Percentiles rank a stretch among this genome's conserved stretches.
Conservation (phyloP, 37 sponge, comb jelly and placozoan genomes). For the Chondrosia reniformis region DNA sequence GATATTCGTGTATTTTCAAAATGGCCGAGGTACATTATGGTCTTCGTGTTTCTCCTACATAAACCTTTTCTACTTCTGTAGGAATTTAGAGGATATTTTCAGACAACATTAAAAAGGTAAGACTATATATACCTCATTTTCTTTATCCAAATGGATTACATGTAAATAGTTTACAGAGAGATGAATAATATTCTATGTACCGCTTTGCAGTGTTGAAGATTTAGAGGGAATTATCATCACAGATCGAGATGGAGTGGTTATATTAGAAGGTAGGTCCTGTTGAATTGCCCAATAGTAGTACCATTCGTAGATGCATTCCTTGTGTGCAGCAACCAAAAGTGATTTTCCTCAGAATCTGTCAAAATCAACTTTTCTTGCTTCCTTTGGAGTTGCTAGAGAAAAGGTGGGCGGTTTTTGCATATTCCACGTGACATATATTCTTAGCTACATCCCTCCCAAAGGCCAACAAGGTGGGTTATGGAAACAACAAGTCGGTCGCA, state of each 20-base stretch:
- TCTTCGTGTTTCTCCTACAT: not conserved
- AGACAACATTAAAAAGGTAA: not conserved
- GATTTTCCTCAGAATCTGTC: constrained; percentile 34
- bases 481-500: constrained; percentile 62
- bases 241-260: constrained; percentile 73
- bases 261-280: constrained; percentile 68
- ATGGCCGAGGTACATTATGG: constrained; percentile 18
- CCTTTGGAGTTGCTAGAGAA: constrained; percentile 71
- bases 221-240: constrained; percentile 56
- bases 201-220: constrained; percentile 57
- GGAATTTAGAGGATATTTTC: constrained; percentile 18
- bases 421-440: no score
- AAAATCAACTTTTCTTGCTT: constrained; percentile 62
- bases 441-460: not conserved
- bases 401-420: constrained; percentile 33
- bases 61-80: not conserved
- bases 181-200: not conserved
- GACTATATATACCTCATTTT: not conserved
- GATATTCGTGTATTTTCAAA: constrained; percentile 3
- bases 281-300: not conserved
- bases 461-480: constrained; percentile 68
- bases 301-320: not conserved
- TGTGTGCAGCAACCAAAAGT: constrained; percentile 2
- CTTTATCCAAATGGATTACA: no score
- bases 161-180: no score